These are phyloP conservation scores for Terebella lapidaria DNA, from an alignment of 2,888 invertebrate genomes.

Conservation along the genomic window DNA sequence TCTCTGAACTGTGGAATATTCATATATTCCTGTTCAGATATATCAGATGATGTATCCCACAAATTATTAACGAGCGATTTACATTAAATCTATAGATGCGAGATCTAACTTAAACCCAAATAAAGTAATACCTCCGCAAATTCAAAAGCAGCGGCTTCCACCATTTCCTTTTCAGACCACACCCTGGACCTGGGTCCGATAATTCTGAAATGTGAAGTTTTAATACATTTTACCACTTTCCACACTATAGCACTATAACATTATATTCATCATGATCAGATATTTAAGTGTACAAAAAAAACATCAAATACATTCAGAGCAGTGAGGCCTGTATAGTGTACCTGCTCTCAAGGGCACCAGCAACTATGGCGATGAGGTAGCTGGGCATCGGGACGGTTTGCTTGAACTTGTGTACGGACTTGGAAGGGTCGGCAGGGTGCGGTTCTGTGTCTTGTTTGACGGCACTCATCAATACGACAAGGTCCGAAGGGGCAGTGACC, in stretches of 20 bases:
- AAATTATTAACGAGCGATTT: too few species aligned
- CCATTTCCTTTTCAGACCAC: constrained; percentile 82
- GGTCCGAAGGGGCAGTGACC: constrained; percentile 69
- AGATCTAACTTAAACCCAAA: too few species aligned
- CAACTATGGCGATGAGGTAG: constrained; percentile 84
- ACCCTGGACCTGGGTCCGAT: constrained; percentile 78
- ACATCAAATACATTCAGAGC: too few species aligned
- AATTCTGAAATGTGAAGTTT: constrained; percentile 48
- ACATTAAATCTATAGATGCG: too few species aligned
- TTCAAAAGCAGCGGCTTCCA: constrained; percentile 80
- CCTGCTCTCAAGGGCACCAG: constrained; percentile 66
- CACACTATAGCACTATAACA: too few species aligned
- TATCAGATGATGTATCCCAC: too few species aligned
- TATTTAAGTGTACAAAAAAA: too few species aligned
- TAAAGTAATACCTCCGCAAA: constrained; percentile 76
- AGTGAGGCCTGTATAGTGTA: too few species aligned
- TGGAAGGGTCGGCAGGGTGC: constrained; percentile 32
- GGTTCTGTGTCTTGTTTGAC: constrained; percentile 56
- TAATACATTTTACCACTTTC: background rate
- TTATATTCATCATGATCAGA: too few species aligned
- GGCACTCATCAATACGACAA: constrained; percentile 87
- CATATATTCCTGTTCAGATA: too few species aligned
- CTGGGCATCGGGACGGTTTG: constrained; percentile 74
- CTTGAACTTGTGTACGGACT: constrained; percentile 61
- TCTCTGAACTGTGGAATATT: too few species aligned